A percentile compares a stretch with the other conserved stretches of the same genome.
Conservation (phyloP, 35 echinoderm and acorn worm genomes). For the Strongylocentrotus purpuratus region DNA sequence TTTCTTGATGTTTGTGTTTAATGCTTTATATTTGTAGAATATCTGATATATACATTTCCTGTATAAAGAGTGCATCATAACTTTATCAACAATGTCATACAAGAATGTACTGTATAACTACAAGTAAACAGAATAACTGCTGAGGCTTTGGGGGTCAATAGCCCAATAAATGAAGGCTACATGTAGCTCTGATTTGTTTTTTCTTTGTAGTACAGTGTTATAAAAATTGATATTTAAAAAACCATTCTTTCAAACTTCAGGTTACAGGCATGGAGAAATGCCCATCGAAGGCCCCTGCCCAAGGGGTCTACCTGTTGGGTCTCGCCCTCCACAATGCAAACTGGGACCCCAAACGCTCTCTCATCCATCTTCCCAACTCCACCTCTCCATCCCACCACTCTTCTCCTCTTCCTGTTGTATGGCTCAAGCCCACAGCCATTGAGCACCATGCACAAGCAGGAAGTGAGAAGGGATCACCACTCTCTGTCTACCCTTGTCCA, state of each 20-base stretch:
- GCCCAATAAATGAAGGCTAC: too few species aligned
- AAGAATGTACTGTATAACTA: too few species aligned
- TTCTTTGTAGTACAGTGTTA: too few species aligned
- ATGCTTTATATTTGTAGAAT: too few species aligned
- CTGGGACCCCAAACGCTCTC: conserved; percentile 71
- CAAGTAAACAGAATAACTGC: too few species aligned
- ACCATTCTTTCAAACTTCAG: background rate
- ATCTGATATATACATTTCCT: too few species aligned
- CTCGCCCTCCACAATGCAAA: conserved; percentile 80
- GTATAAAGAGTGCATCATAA: too few species aligned
- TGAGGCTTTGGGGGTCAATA: too few species aligned
- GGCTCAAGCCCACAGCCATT: conserved; percentile 74
- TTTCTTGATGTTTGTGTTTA: background rate
- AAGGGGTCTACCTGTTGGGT: conserved; percentile 70
- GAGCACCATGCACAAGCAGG: background rate
- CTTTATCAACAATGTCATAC: too few species aligned
- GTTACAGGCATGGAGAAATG: conserved; percentile 11
- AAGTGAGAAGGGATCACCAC: background rate
- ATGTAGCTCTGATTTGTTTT: too few species aligned
- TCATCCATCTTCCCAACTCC: conserved; percentile 38
- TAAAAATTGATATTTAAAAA: too few species aligned
- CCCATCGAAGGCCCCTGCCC: conserved; percentile 56
- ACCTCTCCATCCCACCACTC: background rate
- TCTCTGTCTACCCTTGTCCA: background rate
- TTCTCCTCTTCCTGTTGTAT: conserved; percentile 63